phyloP scores from a whole-genome alignment of 2,113 vertebrate genomes.

The Vireo altiloquus region DNA sequence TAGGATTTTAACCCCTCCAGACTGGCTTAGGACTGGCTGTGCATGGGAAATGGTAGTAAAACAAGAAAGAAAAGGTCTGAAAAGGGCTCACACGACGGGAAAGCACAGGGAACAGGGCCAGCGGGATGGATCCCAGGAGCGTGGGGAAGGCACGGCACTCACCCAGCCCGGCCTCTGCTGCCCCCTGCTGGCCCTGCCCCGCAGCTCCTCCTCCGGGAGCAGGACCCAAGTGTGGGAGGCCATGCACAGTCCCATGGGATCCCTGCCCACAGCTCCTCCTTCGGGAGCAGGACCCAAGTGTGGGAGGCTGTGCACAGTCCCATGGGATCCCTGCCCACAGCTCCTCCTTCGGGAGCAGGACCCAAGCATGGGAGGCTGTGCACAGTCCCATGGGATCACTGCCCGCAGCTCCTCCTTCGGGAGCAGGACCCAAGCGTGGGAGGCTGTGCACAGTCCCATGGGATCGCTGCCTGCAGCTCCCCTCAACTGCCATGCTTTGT shows the following conservation, averaged over 20 bases:
- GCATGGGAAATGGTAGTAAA: rapidly evolving
- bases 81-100: rapidly evolving
- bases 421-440: neutral
- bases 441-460: too few relatives aligned
- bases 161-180: constrained; percentile 4
- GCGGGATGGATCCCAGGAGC: neutral
- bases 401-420: neutral
- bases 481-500: rapidly evolving
- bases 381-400: too few relatives aligned
- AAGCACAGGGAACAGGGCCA: rapidly evolving
- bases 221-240: neutral
- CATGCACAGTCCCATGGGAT: too few relatives aligned
- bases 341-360: neutral
- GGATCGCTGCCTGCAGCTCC: neutral
- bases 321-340: neutral
- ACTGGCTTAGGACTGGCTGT: rapidly evolving
- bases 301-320: neutral
- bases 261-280: neutral
- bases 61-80: rapidly evolving
- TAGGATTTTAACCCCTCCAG: neutral
- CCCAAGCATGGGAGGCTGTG: neutral
- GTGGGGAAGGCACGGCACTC: neutral
- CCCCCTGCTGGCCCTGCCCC: neutral
- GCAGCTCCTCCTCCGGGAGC: neutral
- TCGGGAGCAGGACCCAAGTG: too few relatives aligned